Evolutionary conservation across 2,113 vertebrate species (phyloP), one percentile per base, ranked within the genome.

Genomic region (Oncorhynchus tshawytscha): DNA sequence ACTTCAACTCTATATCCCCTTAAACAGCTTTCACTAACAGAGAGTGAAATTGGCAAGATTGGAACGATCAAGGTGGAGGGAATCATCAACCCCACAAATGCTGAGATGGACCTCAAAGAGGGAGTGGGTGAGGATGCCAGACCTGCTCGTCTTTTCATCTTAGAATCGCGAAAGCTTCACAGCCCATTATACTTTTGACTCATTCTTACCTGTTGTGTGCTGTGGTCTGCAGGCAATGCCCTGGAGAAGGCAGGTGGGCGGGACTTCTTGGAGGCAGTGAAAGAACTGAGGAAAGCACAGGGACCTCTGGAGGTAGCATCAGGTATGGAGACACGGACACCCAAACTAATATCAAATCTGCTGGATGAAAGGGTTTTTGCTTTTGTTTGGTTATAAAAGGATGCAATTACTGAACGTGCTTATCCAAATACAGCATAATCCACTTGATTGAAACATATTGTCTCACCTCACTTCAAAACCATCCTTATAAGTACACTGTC

Each of bases 31-130:
- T 98, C 97, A 71, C 91, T 99, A 88, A 98, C 97, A 78, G 97
- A 99, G 90, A 98, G 96, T 82, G 98, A 99, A 91, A 94, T 99
- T 90, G 93, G 95, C 88, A 97, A 98, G 92, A 98, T 99, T 83
- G 97, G 97, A 87, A 94, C 95, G 68, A 98, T 99, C 92, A 97
- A 96, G 92, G 98, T 98, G 85, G 98, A 99, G 87, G 97, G 95
- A 81, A 98, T 99, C 0, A 96, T 99, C 76, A 97, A 99, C 87
- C 98, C 98, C 13, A 99, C 98, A 64, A 98, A 97, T 85, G 97
- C 96, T 79, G 97, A 99, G 88, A 97, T 99, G 86, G 98, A 99
- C 92, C 95, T 99, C 71, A 99, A 98, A 88, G 98, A 99, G 71
- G 96, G 97, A 65, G 94, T 99, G 86, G 98, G 98, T 99, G 92